Percentiles rank a stretch among this genome's conserved stretches.
Evolutionary conservation across 2,797 vertebrate species (phyloP).

Genomic region (Sphenopsis melanotis): DNA sequence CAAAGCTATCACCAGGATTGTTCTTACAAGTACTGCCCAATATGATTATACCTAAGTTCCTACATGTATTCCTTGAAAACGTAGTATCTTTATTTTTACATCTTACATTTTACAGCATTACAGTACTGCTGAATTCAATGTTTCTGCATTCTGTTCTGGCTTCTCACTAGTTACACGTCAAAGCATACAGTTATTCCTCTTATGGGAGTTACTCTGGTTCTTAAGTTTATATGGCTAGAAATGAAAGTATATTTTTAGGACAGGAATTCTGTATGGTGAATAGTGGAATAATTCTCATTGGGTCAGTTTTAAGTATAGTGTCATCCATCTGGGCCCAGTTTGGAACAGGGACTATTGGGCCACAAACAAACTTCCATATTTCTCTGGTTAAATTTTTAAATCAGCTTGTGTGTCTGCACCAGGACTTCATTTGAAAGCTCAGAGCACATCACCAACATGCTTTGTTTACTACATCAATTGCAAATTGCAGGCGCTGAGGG

Average conservation of each 20-base stretch:
- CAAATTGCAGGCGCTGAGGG: not conserved
- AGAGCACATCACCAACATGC: not conserved
- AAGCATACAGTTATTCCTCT: not conserved
- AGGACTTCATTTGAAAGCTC: not conserved
- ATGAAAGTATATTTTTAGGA: not conserved
- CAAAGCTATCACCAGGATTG: not conserved
- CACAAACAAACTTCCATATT: not conserved
- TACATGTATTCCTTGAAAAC: not conserved
- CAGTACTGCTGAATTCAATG: not conserved
- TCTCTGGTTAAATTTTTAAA: not conserved
- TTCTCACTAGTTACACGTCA: not conserved
- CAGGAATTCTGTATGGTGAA: not conserved
- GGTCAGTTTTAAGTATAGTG: not conserved
- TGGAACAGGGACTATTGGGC: not conserved
- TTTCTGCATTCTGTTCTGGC: not conserved
- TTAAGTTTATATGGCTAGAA: not conserved
- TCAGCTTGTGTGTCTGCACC: not conserved
- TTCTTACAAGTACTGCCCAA: not conserved
- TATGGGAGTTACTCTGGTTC: not conserved
- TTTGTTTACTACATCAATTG: not conserved
- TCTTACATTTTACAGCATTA: not conserved
- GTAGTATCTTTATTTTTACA: not conserved
- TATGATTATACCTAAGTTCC: not conserved
- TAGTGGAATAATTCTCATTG: not conserved
- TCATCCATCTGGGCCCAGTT: not conserved